Conservation (phyloP, 2,113 vertebrate genomes). For the Otis tarda region DNA sequence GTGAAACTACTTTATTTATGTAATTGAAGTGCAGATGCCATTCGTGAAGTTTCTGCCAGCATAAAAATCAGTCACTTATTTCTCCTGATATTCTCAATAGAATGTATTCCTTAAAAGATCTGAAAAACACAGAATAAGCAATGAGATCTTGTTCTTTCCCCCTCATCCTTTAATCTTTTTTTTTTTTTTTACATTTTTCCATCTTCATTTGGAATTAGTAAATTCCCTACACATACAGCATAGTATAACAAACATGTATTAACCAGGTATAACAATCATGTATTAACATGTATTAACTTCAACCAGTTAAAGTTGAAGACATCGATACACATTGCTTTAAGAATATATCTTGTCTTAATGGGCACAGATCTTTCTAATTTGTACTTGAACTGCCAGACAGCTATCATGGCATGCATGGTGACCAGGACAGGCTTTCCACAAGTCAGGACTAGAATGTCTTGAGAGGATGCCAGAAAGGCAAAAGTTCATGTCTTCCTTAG, state of each 20-base stretch:
- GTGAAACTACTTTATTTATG: neutral
- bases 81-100: neutral
- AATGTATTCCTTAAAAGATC: neutral
- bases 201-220: neutral
- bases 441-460: slow-evolving; percentile 24
- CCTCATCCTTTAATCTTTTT: neutral
- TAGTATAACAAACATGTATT: neutral
- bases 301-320: slow-evolving; percentile 6
- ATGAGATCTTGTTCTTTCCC: neutral
- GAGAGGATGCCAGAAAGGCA: slow-evolving; percentile 15
- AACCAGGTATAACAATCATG: too few species aligned
- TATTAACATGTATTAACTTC: too few species aligned
- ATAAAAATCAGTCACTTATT: neutral
- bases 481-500: neutral
- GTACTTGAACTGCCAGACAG: slow-evolving; percentile 20
- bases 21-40: neutral
- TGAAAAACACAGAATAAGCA: neutral
- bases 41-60: neutral
- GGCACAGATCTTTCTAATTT: neutral
- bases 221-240: neutral
- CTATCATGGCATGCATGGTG: neutral
- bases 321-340: neutral
- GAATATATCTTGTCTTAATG: neutral
- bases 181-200: neutral
- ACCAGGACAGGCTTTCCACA: slow-evolving; percentile 18